phyloP scores from a whole-genome alignment of 2,888 invertebrate genomes.

The Anthophora plumipes region DNA sequence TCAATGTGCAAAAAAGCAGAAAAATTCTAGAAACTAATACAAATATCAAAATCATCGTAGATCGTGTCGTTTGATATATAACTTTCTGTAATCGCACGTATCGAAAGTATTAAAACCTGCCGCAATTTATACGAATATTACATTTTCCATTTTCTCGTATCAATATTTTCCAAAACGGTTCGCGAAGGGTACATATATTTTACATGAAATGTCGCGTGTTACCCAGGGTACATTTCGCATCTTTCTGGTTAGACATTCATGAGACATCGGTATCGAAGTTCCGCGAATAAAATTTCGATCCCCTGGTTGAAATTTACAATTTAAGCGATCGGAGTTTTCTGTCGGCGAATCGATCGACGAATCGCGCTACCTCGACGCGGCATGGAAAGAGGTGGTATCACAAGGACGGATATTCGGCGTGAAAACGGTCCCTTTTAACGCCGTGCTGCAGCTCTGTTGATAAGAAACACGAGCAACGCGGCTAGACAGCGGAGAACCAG shows the following conservation, averaged over 20 bases:
- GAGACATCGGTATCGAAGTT: neutral
- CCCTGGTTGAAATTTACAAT: neutral
- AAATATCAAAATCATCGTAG: no score
- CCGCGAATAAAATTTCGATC: neutral
- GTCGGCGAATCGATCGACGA: neutral
- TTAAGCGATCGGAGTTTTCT: neutral
- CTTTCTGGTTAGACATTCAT: neutral
- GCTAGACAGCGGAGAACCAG: slow-evolving; percentile 39
- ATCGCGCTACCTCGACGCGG: slow-evolving; percentile 18
- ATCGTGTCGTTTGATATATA: no score
- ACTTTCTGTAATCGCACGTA: no score
- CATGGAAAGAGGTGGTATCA: neutral
- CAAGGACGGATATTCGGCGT: slow-evolving; percentile 10
- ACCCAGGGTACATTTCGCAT: neutral
- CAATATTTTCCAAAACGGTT: neutral
- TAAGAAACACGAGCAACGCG: slow-evolving; percentile 44
- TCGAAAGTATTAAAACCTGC: no score
- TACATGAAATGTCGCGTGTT: neutral
- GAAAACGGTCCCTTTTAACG: slow-evolving; percentile 23
- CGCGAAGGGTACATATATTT: neutral
- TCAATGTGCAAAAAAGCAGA: no score
- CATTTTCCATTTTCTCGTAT: no score
- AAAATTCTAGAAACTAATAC: no score
- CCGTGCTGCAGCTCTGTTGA: slow-evolving; percentile 26
- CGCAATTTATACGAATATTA: neutral